These are phyloP conservation scores for Macrobrachium nipponense DNA, from an alignment of 1,140 invertebrate species.

Conservation along the genomic window DNA sequence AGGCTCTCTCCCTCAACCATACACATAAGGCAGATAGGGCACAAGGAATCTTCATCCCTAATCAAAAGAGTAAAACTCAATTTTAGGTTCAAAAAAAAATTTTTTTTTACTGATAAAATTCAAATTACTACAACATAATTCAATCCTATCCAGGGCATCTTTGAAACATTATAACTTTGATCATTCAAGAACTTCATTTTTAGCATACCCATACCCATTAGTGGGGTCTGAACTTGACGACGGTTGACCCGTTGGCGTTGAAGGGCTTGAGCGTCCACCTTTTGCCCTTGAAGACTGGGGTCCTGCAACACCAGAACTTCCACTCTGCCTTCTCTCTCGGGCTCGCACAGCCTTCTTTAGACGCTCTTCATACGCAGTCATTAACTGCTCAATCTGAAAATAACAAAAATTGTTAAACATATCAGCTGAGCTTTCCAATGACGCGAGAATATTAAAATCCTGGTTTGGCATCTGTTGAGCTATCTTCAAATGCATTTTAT, in stretches of 20 bases:
- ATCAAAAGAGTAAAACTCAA: slow-evolving; percentile 60
- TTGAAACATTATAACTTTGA: no score
- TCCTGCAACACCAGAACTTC: slow-evolving; percentile 24
- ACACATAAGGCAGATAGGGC: slow-evolving; percentile 71
- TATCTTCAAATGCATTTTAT: background rate
- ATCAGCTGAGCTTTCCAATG: background rate
- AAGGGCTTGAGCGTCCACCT: slow-evolving; percentile 7
- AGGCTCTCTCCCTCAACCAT: slow-evolving; percentile 71
- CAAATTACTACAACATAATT: no score
- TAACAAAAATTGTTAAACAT: background rate
- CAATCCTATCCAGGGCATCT: no score
- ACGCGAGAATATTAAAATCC: background rate
- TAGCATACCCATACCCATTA: slow-evolving; percentile 32
- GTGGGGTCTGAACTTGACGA: slow-evolving; percentile 37
- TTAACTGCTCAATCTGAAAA: slow-evolving; percentile 68
- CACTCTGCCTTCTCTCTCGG: slow-evolving; percentile 42
- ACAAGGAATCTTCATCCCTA: slow-evolving; percentile 70
- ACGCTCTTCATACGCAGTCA: slow-evolving; percentile 68
- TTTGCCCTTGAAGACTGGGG: slow-evolving; percentile 1
- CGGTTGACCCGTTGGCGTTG: slow-evolving; percentile 27
- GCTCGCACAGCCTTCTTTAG: slow-evolving; percentile 64
- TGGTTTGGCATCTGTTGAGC: no score
- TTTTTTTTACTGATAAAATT: no score
- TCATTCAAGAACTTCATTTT: background rate
- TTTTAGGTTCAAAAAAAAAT: no score